These are phyloP conservation scores for Bombylius major DNA, from an alignment of 2,888 invertebrate genomes.

Conservation along the genomic window DNA sequence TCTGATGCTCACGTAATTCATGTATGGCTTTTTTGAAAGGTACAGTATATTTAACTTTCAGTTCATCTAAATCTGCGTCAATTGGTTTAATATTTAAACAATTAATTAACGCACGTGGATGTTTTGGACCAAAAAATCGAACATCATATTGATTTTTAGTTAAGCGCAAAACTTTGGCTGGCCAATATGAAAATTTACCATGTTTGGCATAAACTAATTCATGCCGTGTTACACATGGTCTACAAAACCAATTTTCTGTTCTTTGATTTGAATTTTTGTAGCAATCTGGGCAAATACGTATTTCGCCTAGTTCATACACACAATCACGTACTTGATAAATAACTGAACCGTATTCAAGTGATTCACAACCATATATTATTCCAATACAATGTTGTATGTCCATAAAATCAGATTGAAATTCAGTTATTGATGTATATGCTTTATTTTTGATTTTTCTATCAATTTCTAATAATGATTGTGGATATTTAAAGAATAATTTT, in stretches of 20 bases:
- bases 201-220: constrained; percentile 70
- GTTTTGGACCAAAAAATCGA: constrained; percentile 65
- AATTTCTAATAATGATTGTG: constrained; percentile 31
- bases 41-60: constrained; percentile 37
- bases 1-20: constrained; percentile 55
- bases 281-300: constrained; percentile 63
- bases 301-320: constrained; percentile 58
- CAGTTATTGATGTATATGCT: constrained; percentile 33
- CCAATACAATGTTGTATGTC: constrained; percentile 65
- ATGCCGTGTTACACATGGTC: constrained; percentile 61
- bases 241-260: constrained; percentile 54
- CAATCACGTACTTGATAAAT: constrained; percentile 47
- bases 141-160: constrained; percentile 54
- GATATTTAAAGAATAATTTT: constrained; percentile 20
- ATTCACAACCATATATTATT: constrained; percentile 54
- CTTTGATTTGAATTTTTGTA: constrained; percentile 70
- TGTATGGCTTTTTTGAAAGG: constrained; percentile 52
- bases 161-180: constrained; percentile 60
- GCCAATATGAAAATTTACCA: constrained; percentile 69
- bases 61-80: constrained; percentile 40
- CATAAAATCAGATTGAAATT: constrained; percentile 51
- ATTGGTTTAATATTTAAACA: constrained; percentile 56
- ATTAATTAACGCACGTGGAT: constrained; percentile 56
- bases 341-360: constrained; percentile 38
- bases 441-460: constrained; percentile 27